phyloP scores from a whole-genome alignment of 2,113 vertebrate genomes.

The Candoia aspera region DNA sequence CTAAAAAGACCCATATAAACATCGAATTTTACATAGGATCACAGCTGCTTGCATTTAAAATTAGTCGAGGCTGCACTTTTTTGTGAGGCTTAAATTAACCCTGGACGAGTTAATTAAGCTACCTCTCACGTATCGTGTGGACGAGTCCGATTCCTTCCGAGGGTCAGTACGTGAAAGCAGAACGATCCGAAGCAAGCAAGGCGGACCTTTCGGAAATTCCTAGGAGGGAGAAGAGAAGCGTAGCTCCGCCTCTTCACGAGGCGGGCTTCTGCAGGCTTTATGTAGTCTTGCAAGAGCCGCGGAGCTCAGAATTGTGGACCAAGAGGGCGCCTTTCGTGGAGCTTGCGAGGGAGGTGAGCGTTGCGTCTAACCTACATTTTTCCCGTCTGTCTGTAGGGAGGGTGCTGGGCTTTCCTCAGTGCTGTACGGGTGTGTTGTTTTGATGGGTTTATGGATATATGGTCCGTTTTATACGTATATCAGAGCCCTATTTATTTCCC shows the following conservation, averaged over 20 bases:
- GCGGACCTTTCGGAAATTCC: constrained; percentile 7
- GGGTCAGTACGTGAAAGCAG: too few species aligned
- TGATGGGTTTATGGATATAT: background rate
- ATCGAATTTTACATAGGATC: background rate
- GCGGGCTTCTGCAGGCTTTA: background rate
- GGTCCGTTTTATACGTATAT: background rate
- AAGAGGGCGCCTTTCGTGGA: background rate
- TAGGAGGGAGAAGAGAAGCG: background rate
- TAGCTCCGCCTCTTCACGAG: background rate
- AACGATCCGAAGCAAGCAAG: too few species aligned
- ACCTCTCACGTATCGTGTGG: background rate
- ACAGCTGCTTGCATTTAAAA: background rate
- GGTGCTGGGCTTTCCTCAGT: background rate
- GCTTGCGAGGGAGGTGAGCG: background rate
- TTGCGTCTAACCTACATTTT: background rate
- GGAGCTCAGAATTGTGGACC: background rate
- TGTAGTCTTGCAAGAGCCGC: background rate
- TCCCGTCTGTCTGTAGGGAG: background rate
- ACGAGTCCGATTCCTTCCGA: background rate
- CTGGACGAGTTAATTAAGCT: background rate
- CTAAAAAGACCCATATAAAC: background rate
- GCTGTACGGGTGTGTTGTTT: background rate
- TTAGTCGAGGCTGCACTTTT: too few species aligned
- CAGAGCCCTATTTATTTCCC: background rate
- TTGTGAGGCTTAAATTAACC: too few species aligned